Base-by-base conservation (phyloP, 2,797 vertebrate species). In the Otolemur crassicaudatus region DNA sequence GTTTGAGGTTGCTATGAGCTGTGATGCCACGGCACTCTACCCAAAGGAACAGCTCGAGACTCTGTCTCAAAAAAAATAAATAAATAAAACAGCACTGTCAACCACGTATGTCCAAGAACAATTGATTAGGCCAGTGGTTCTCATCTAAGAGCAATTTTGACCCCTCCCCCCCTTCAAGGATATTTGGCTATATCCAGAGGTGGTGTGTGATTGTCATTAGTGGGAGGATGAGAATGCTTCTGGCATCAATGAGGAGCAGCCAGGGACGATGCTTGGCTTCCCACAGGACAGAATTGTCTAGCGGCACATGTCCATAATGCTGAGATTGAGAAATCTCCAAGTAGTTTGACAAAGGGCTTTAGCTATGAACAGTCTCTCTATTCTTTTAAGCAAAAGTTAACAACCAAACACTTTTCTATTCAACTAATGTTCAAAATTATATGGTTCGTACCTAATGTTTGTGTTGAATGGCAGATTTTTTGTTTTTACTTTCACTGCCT, bases 401-500 rank as follows among this genome's bases (percentile, higher is more conserved):
- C 11, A 60, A 87, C 0, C 60, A 65, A 5, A 0, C 87, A 92
- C 10, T 0, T 96, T 94, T 93, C n/a, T 90, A 27, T 69, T 82
- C 85, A 73, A 84, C 77, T 87, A 83, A 19, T 46, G n/a, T 95
- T 93, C 22, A 87, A 87, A 73, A 37, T 70, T 60, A 70, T 7
- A 4, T n/a, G 11, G 69, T 53, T 53, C n/a, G 0, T 80, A 9
- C 79, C 60, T 94, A 22, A 0, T 4, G 29, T 93, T 93, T 89
- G 91, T 91, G 77, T 91, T 79, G 94, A 94, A 84, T 22, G 97
- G 85, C 90, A 97, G 93, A 70, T 89, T 92, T 95, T 94, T 97
- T 91, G 76, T 17, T 90, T 96, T 79, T 49, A 85, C 58, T 93
- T 1, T 3, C 61, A 60, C 82, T 90, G 88, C 85, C 72, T 67